These are phyloP conservation scores for Hemibagrus wyckioides DNA, from an alignment of 2,113 vertebrate species.

Conservation along the genomic window DNA sequence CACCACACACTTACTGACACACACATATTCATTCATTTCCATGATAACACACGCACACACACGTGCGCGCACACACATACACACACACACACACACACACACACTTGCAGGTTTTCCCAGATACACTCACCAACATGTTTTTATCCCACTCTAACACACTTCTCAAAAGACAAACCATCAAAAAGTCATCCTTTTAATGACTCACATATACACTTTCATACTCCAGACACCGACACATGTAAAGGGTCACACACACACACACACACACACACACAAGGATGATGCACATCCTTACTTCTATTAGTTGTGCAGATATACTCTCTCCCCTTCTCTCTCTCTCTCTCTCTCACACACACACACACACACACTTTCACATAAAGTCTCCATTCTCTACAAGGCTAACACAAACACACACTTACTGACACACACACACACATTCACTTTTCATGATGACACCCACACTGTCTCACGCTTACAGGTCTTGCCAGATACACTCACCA, in stretches of 20 bases:
- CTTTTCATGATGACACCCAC: too few relatives aligned
- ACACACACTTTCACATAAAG: too few relatives aligned
- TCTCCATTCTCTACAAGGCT: too few relatives aligned
- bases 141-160: neutral
- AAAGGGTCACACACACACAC: conserved; percentile 22
- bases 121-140: neutral
- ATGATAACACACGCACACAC: neutral
- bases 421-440: too few relatives aligned
- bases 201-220: neutral
- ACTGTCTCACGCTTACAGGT: too few relatives aligned
- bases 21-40: neutral
- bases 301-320: neutral
- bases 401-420: too few relatives aligned
- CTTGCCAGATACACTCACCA: too few relatives aligned
- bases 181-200: neutral
- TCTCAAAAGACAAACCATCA: neutral
- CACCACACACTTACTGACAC: neutral
- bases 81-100: neutral
- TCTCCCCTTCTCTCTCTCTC: too few relatives aligned
- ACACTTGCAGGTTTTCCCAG: neutral
- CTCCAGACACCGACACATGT: conserved; percentile 5
- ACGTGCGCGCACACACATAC: neutral
- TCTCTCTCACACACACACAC: too few relatives aligned
- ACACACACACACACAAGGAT: neutral
- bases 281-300: neutral